Conservation (phyloP, 2,888 invertebrate genomes). For the Troides aeacus region DNA sequence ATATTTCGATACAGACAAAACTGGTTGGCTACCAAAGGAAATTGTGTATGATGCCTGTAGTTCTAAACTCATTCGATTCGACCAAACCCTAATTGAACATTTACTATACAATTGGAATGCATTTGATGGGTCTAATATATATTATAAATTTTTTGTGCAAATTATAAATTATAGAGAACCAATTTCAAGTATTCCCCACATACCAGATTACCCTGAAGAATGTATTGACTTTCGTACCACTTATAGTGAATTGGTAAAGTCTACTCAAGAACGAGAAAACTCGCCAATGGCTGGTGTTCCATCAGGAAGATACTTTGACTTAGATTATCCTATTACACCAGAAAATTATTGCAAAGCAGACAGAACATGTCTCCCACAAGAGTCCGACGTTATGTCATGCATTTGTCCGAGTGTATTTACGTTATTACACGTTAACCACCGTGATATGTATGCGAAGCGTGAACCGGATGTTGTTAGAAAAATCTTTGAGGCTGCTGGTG, state of each 20-base stretch:
- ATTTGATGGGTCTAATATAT: slow-evolving; percentile 64
- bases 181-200: slow-evolving; percentile 63
- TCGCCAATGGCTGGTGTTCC: slow-evolving; percentile 60
- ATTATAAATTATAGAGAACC: slow-evolving; percentile 69
- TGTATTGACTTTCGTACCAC: slow-evolving; percentile 65
- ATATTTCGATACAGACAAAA: slow-evolving; percentile 58
- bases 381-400: slow-evolving; percentile 59
- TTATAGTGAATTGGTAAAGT: slow-evolving; percentile 66
- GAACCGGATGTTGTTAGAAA: slow-evolving; percentile 57
- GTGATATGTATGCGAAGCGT: slow-evolving; percentile 63
- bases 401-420: slow-evolving; percentile 60
- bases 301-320: slow-evolving; percentile 66
- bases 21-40: slow-evolving; percentile 68
- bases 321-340: slow-evolving; percentile 60
- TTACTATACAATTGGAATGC: slow-evolving; percentile 69
- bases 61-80: slow-evolving; percentile 64
- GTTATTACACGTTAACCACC: slow-evolving; percentile 55
- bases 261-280: slow-evolving; percentile 45
- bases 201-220: slow-evolving; percentile 53
- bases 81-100: slow-evolving; percentile 71
- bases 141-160: slow-evolving; percentile 74
- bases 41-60: slow-evolving; percentile 66
- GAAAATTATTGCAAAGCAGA: slow-evolving; percentile 50
- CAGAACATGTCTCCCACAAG: slow-evolving; percentile 55
- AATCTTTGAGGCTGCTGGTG: slow-evolving; percentile 77